phyloP scores from a whole-genome alignment of 2,113 vertebrate species.

The Puffinus mauretanicus region DNA sequence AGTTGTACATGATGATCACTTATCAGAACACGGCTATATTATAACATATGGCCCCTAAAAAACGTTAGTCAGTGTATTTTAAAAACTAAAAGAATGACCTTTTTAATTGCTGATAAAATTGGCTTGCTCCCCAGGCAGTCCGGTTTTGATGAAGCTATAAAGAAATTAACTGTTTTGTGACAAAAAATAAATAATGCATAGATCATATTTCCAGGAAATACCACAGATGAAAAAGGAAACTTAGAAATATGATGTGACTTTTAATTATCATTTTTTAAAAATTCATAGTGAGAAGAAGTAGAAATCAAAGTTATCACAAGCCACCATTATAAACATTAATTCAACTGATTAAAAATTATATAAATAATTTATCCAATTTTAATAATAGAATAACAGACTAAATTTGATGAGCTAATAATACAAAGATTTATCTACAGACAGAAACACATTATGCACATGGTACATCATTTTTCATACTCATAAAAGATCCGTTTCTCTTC shows the following conservation, averaged over 20 bases:
- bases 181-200: background rate
- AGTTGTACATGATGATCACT: conserved; percentile 11
- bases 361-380: conserved; percentile 5
- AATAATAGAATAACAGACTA: conserved; percentile 12
- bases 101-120: conserved; percentile 52
- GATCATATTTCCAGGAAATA: background rate
- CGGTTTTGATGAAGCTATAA: conserved; percentile 13
- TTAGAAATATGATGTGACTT: background rate
- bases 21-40: background rate
- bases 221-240: background rate
- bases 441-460: background rate
- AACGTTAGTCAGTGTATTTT: background rate
- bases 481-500: background rate
- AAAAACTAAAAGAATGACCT: conserved; percentile 34
- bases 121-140: conserved; percentile 46
- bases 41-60: conserved; percentile 45
- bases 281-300: background rate
- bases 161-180: background rate
- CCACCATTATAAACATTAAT: background rate
- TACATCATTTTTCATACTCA: background rate
- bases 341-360: background rate
- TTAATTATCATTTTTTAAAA: background rate
- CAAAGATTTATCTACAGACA: conserved; percentile 40
- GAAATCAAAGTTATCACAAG: conserved; percentile 9
- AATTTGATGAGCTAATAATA: conserved; percentile 23